Evolutionary conservation across 2,113 vertebrate genomes (phyloP).

Genomic region (Theropithecus gelada): DNA sequence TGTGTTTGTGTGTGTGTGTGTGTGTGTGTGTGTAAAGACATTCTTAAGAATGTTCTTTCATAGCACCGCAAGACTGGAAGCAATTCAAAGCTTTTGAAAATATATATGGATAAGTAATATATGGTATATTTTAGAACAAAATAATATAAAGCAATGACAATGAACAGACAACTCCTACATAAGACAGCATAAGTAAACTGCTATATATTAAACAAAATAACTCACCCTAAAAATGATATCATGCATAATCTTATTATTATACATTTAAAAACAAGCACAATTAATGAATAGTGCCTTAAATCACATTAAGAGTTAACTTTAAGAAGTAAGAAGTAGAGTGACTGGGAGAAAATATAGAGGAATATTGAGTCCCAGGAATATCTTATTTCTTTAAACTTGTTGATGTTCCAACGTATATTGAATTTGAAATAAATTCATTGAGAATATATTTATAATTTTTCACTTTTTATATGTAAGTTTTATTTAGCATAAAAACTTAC

Average conservation of each 20-base stretch:
- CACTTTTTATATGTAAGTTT: background rate
- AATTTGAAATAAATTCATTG: slow-evolving; percentile 1
- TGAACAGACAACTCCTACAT: background rate
- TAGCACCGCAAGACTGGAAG: background rate
- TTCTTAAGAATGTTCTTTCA: background rate
- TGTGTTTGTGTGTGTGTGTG: background rate
- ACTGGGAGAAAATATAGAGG: background rate
- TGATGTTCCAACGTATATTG: background rate
- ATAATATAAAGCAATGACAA: background rate
- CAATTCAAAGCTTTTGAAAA: background rate
- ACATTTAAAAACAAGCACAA: background rate
- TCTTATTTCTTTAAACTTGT: background rate
- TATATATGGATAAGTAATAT: background rate
- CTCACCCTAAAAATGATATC: background rate
- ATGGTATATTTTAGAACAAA: background rate
- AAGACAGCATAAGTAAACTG: background rate
- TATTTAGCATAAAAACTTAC: background rate
- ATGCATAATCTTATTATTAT: background rate
- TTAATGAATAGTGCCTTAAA: background rate
- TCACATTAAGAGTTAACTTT: background rate
- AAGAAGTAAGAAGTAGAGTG: background rate
- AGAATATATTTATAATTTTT: background rate
- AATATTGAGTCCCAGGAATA: background rate
- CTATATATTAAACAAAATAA: background rate
- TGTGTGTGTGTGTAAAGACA: background rate